Base-by-base conservation (phyloP, 2,888 invertebrate species). In the Chirona hameri region DNA sequence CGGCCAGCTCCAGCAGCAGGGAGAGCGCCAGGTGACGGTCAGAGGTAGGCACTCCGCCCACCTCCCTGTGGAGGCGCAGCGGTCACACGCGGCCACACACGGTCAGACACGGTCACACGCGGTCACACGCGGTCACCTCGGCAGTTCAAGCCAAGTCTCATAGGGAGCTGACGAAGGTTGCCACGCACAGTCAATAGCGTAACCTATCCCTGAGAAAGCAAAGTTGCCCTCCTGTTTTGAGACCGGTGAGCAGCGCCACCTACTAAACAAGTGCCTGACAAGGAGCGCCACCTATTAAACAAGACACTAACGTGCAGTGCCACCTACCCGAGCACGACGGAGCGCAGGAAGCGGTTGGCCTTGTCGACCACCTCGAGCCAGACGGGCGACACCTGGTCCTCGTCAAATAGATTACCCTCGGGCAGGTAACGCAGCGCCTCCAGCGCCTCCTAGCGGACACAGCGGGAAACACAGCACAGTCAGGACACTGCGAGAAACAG, bases 321-420 rank as follows among this genome's bases (percentile, higher is more conserved):
- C n/a, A 87, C 90, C 88, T 90, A 95, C 94, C 96, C 96, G 46
- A 94, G 92, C 24, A 97, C 96, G 85, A 98, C 96, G 88, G 96
- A 94, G 86, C 95, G 92, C 81, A 98, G 90, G 88, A 98, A 98
- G 89, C 95, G 95, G 0, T 95, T 93, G n/a, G 97, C 96, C 86
- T 96, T 92, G 87, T 97, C 97, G 1, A 98, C 94, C 0, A 97
- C 95, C 89, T 98, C 98, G 52, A 97, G 90, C 97, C 98, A 98
- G 82, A 98, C 92, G 24, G 93, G 48, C 5, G 89, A 88, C 27
- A 89, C 88, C 4, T 87, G 84, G 24, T 83, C 81, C 79, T 84
- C 84, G 80, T 85, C 94, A 87, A 96, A 97, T n/a, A 98, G 89
- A 0, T 95, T 94, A 10, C 95, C 95, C 86, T 94, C 94, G 0